Evolutionary conservation across 2,113 vertebrate genomes (phyloP).

Genomic region (Tragelaphus imberbis): DNA sequence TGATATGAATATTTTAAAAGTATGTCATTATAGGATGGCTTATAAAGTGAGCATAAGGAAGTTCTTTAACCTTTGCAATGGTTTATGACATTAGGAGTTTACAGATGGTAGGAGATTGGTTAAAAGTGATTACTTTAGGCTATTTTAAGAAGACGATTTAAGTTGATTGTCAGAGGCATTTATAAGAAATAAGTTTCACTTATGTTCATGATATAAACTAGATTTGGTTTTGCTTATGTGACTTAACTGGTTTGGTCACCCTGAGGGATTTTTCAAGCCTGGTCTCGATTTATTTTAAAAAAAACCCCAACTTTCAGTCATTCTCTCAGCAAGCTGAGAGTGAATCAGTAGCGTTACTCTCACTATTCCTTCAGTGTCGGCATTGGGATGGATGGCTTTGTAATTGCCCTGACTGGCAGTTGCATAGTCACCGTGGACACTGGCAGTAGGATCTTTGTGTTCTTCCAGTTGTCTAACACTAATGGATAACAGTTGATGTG

Average conservation of each 20-base stretch:
- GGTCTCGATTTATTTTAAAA: neutral
- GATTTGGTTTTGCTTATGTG: neutral
- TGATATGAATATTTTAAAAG: neutral
- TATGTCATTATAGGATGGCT: neutral
- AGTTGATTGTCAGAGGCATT: neutral
- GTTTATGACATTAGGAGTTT: neutral
- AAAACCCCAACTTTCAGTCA: neutral
- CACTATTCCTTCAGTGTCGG: neutral
- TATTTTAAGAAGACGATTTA: neutral
- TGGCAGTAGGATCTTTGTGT: neutral
- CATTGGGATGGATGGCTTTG: neutral
- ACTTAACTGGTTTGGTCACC: neutral
- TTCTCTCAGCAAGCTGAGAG: neutral
- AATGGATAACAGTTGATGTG: neutral
- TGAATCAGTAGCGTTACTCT: neutral
- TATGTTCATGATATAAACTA: neutral
- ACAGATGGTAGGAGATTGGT: neutral
- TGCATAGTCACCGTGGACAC: neutral
- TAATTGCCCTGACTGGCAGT: neutral
- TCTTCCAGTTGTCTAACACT: neutral
- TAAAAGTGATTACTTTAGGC: neutral
- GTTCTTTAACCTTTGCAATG: neutral
- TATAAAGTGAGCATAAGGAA: neutral
- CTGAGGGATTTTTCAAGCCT: neutral
- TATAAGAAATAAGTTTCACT: neutral